Conservation (phyloP, 2,888 invertebrate species). For the Tillus elongatus region DNA sequence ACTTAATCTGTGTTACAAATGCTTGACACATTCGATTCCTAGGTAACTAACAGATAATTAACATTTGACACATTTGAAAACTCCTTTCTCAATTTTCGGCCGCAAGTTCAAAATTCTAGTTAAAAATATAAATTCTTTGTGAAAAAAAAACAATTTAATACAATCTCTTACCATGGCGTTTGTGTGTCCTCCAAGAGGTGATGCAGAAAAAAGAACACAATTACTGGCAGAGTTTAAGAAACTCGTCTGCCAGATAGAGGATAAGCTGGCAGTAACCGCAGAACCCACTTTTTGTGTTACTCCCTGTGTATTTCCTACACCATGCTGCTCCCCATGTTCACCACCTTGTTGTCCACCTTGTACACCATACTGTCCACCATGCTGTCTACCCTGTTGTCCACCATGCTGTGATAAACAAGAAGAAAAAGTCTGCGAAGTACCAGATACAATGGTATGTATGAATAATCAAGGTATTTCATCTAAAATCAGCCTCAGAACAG, state of each 20-base stretch:
- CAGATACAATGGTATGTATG: conserved; percentile 47
- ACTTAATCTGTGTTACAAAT: too few species aligned
- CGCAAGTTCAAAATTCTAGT: too few species aligned
- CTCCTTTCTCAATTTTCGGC: too few species aligned
- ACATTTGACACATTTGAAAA: too few species aligned
- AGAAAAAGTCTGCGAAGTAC: conserved; percentile 41
- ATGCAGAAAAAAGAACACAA: conserved; percentile 27
- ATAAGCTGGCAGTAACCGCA: conserved; percentile 22
- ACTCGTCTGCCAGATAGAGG: conserved; percentile 30
- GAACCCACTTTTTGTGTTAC: conserved; percentile 44
- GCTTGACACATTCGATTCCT: too few species aligned
- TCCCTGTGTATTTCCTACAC: conserved; percentile 32
- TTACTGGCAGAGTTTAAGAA: conserved; percentile 29
- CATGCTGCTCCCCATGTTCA: conserved; percentile 2
- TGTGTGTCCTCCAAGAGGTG: conserved; percentile 29
- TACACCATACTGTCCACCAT: conserved; percentile 39
- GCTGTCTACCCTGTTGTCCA: conserved; percentile 23
- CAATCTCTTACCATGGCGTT: conserved; percentile 30
- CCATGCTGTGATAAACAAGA: conserved; percentile 28
- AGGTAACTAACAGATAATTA: too few species aligned
- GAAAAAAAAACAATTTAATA: too few species aligned
- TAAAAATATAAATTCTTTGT: too few species aligned
- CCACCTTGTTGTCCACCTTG: conserved; percentile 37
- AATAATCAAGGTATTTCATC: conserved; percentile 33
- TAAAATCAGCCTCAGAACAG: conserved; percentile 4